phyloP scores from a whole-genome alignment of 2,113 vertebrate genomes.

The Centropus unirufus region DNA sequence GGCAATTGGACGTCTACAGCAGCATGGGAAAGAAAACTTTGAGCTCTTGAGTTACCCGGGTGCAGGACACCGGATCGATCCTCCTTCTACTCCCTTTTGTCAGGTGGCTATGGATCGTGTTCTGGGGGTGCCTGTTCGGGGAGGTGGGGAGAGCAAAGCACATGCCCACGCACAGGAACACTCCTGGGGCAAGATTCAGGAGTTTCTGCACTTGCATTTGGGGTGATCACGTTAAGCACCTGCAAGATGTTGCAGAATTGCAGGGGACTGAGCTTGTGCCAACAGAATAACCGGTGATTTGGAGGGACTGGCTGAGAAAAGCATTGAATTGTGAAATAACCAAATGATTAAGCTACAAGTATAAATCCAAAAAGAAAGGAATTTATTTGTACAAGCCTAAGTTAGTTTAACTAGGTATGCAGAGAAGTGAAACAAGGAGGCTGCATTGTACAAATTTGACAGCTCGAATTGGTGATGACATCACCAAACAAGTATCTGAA shows the following conservation, averaged over 20 bases:
- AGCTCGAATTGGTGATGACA: not conserved
- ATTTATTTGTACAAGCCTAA: not conserved
- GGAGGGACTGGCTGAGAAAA: slow-evolving; percentile 39
- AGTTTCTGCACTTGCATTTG: slow-evolving; percentile 74
- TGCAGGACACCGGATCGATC: slow-evolving; percentile 75
- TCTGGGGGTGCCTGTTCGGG: slow-evolving; percentile 66
- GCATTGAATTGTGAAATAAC: not conserved
- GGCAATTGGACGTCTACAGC: slow-evolving; percentile 55
- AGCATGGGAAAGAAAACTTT: slow-evolving; percentile 73
- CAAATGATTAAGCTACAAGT: slow-evolving; percentile 15
- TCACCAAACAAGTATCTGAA: not conserved
- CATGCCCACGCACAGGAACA: slow-evolving; percentile 75
- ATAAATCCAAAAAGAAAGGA: not conserved
- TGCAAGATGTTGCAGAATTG: not conserved
- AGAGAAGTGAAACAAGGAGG: not conserved
- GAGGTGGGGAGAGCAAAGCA: slow-evolving; percentile 67
- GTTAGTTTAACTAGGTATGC: not conserved
- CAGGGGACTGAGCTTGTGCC: slow-evolving; percentile 25
- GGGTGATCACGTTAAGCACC: slow-evolving; percentile 20
- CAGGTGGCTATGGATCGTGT: slow-evolving; percentile 63
- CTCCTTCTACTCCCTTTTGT: slow-evolving; percentile 71
- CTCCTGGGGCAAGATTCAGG: slow-evolving; percentile 76
- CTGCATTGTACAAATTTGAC: not conserved
- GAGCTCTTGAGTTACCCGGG: slow-evolving; percentile 71
- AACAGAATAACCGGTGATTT: slow-evolving; percentile 14